These are phyloP conservation scores for Lacerta agilis DNA, from an alignment of 2,797 vertebrate species.

Conservation along the genomic window DNA sequence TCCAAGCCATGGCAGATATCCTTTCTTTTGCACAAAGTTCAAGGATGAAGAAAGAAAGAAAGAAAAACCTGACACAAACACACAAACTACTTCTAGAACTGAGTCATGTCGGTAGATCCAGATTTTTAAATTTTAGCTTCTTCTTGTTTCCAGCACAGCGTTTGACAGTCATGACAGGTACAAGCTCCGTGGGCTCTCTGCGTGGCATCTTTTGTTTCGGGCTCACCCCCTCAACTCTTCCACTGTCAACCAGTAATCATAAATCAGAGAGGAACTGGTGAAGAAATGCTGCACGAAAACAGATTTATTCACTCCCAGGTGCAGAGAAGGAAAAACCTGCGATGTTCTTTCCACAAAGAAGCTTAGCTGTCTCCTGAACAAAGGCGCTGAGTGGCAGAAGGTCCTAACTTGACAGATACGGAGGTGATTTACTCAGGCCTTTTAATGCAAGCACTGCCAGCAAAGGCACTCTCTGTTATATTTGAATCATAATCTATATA, in stretches of 20 bases:
- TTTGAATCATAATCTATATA: neutral
- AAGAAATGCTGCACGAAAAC: neutral
- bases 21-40: neutral
- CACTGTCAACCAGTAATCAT: conserved; percentile 54
- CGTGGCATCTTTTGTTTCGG: conserved; percentile 26
- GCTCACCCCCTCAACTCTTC: conserved; percentile 56
- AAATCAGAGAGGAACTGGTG: conserved; percentile 35
- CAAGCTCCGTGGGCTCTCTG: conserved; percentile 10
- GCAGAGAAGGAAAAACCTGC: neutral
- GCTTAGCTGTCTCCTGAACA: conserved; percentile 14
- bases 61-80: neutral
- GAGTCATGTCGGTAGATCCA: conserved; percentile 32
- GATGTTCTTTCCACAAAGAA: conserved; percentile 1
- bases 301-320: conserved; percentile 29
- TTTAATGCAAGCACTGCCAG: neutral
- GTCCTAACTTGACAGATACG: neutral
- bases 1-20: neutral
- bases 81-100: neutral
- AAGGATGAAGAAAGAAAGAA: neutral
- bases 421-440: neutral
- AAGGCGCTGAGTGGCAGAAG: too few species aligned
- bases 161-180: conserved; percentile 57
- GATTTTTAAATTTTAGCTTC: conserved; percentile 6
- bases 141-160: conserved; percentile 28
- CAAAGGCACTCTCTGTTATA: neutral